Evolutionary conservation across 2,888 invertebrate species (phyloP).

Genomic region (Allophyes oxyacanthae): DNA sequence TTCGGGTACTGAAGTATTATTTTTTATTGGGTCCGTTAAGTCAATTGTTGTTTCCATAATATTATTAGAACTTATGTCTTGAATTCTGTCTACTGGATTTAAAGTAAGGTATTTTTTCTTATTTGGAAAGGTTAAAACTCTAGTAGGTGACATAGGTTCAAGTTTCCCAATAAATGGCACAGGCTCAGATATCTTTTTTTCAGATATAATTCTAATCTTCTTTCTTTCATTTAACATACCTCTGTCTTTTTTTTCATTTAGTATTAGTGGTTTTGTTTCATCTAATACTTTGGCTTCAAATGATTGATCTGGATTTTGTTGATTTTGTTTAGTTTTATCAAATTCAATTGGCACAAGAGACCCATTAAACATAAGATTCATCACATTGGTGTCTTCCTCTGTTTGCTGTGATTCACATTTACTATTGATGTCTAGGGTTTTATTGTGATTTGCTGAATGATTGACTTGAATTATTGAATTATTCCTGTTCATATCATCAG

Average conservation of each 20-base stretch:
- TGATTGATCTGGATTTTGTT: conserved; percentile 16
- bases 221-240: conserved; percentile 56
- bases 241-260: conserved; percentile 4
- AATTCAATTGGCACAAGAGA: conserved; percentile 38
- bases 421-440: conserved; percentile 13
- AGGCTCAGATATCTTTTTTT: conserved; percentile 72
- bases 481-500: conserved; percentile 14
- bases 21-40: background rate
- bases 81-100: conserved; percentile 3
- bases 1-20: conserved; percentile 6
- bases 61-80: conserved; percentile 12
- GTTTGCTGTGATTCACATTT: conserved; percentile 6
- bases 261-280: background rate
- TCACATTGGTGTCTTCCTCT: conserved; percentile 9
- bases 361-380: conserved; percentile 22
- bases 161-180: conserved; percentile 64
- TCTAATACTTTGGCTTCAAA: conserved; percentile 1
- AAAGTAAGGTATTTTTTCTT: conserved; percentile 43
- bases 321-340: conserved; percentile 18
- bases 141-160: conserved; percentile 69
- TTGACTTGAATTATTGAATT: conserved; percentile 7
- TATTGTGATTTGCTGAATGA: conserved; percentile 2
- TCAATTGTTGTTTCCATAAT: background rate
- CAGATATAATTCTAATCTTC: conserved; percentile 76
- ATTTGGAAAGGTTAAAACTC: conserved; percentile 62